A percentile compares a stretch with the other conserved stretches of the same genome.
These are phyloP conservation scores for Parus major DNA, from an alignment of 2,113 vertebrate genomes.

Conservation along the genomic window DNA sequence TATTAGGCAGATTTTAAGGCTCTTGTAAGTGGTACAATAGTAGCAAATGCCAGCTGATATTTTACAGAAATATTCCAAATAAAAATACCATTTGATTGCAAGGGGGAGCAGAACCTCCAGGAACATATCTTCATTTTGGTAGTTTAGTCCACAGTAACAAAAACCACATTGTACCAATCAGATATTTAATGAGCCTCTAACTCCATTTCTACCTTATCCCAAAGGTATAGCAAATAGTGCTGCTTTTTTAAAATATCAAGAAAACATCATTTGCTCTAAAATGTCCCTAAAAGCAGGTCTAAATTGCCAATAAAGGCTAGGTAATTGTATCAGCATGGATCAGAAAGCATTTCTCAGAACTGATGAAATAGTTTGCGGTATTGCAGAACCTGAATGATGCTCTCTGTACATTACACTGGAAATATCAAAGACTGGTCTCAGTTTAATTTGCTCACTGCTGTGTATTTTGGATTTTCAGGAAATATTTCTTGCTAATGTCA, in stretches of 20 bases:
- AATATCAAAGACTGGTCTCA: conserved; percentile 52
- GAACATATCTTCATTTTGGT: conserved; percentile 52
- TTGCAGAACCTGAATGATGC: conserved; percentile 65
- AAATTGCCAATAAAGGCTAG: conserved; percentile 86
- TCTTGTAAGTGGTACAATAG: not conserved
- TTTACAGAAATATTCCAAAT: conserved; percentile 53
- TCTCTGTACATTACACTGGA: conserved; percentile 48
- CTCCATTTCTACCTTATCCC: conserved; percentile 83
- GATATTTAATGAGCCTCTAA: conserved; percentile 82
- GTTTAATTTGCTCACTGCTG: conserved; percentile 68
- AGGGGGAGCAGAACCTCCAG: not conserved
- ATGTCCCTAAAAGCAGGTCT: conserved; percentile 86
- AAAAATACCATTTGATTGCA: conserved; percentile 36
- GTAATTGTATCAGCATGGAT: conserved; percentile 89
- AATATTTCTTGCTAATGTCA: conserved; percentile 40
- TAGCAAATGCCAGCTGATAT: conserved; percentile 39
- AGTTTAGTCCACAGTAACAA: conserved; percentile 64
- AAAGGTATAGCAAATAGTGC: conserved; percentile 81
- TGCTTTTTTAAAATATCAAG: conserved; percentile 81
- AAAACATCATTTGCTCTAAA: conserved; percentile 87
- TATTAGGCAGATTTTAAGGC: conserved; percentile 53
- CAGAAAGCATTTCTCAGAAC: conserved; percentile 85
- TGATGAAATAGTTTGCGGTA: conserved; percentile 77
- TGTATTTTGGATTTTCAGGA: conserved; percentile 71
- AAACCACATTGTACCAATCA: conserved; percentile 77